Evolutionary conservation across 1,140 invertebrate genomes (phyloP).

Genomic region (Drosophila hydei): DNA sequence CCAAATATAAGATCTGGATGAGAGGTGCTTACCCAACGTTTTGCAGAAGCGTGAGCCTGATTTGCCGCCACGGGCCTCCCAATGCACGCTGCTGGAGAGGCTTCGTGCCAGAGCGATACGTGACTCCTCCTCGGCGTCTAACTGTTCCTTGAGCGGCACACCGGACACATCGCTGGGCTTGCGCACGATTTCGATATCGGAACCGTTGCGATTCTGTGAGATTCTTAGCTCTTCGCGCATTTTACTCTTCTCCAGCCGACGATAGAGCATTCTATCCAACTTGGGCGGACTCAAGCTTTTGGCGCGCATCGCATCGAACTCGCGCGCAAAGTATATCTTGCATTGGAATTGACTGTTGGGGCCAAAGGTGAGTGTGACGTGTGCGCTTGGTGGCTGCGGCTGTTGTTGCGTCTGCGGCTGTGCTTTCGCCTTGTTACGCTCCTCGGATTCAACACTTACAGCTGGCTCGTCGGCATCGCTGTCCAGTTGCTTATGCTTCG

Average conservation of each 20-base stretch:
- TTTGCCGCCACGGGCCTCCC: constrained; percentile 98
- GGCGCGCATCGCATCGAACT: constrained; percentile 91
- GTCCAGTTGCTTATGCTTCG: constrained; percentile 60
- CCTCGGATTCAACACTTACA: constrained; percentile 29
- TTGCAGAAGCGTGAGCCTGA: constrained; percentile 98
- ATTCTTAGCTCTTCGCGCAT: constrained; percentile 80
- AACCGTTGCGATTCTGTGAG: constrained; percentile 72
- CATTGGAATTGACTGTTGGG: constrained; percentile 92
- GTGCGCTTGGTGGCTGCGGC: constrained; percentile 82
- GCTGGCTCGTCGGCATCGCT: constrained; percentile 57
- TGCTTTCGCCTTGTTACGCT: constrained; percentile 37
- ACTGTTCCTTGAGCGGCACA: constrained; percentile 37
- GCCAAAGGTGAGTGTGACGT: constrained; percentile 88
- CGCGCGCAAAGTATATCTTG: constrained; percentile 93
- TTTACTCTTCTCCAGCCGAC: constrained; percentile 71
- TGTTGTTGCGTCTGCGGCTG: constrained; percentile 28
- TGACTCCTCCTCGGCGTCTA: constrained; percentile 61
- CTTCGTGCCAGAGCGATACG: constrained; percentile 89
- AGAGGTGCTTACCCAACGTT: constrained; percentile 87
- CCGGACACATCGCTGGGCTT: constrained; percentile 65
- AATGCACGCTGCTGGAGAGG: constrained; percentile 94
- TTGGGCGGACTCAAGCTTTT: constrained; percentile 67
- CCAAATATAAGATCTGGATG: background rate
- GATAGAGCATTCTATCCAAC: constrained; percentile 67
- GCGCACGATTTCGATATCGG: constrained; percentile 75